Evolutionary conservation across 2,888 invertebrate genomes (phyloP).

Genomic region (Drosophila mayaguana): DNA sequence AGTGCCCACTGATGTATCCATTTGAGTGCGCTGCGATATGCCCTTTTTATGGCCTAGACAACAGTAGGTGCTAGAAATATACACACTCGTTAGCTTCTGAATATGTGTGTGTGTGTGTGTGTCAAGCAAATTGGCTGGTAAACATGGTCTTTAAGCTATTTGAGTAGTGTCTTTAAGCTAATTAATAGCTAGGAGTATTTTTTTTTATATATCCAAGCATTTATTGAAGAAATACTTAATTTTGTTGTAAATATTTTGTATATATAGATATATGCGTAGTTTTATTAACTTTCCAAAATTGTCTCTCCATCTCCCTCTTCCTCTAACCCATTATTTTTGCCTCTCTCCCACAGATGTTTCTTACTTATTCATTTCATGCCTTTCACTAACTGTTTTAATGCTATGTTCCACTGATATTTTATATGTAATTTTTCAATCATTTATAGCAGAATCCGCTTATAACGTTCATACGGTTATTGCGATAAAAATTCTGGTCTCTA

Average conservation of each 20-base stretch:
- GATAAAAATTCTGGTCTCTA: too few species aligned
- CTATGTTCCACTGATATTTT: too few species aligned
- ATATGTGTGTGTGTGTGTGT: neutral
- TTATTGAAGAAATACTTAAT: neutral
- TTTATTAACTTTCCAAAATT: neutral
- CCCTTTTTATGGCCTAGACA: constrained; percentile 1
- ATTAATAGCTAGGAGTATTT: neutral
- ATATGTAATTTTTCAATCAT: too few species aligned
- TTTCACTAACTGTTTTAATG: neutral
- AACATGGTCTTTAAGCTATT: neutral
- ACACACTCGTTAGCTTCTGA: neutral
- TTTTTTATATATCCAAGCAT: neutral
- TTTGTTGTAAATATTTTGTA: neutral
- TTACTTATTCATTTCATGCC: too few species aligned
- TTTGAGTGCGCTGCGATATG: constrained; percentile 51
- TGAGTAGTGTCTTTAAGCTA: neutral
- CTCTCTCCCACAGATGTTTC: neutral
- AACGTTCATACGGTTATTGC: too few species aligned
- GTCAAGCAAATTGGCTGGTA: constrained; percentile 12
- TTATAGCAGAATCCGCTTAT: too few species aligned
- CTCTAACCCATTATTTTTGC: too few species aligned
- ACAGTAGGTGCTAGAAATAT: constrained; percentile 3
- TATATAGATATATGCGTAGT: neutral
- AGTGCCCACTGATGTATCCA: constrained; percentile 57
- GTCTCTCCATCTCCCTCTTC: neutral